Percentiles rank a stretch among this genome's conserved stretches.
Evolutionary conservation across 2,797 vertebrate species (phyloP).

Genomic region (Microctenopoma lineatum): DNA sequence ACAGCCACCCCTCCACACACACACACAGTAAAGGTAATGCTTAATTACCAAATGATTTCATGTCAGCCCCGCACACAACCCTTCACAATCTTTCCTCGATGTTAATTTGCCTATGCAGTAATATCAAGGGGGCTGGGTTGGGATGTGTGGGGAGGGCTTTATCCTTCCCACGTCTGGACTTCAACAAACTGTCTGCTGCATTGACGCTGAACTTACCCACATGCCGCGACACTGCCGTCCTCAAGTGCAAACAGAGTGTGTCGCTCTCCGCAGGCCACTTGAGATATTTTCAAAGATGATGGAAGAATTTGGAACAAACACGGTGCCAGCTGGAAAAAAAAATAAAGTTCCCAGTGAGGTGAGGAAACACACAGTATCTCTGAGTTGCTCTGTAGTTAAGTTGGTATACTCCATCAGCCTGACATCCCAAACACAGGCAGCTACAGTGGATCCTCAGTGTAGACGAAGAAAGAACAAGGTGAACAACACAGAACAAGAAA

Average conservation of each 20-base stretch:
- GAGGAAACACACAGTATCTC: slow-evolving; percentile 69
- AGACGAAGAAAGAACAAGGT: slow-evolving; percentile 74
- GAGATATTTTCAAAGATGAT: slow-evolving; percentile 80
- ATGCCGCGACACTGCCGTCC: slow-evolving; percentile 81
- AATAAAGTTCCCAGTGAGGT: slow-evolving; percentile 75
- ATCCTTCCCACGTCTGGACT: slow-evolving; percentile 49
- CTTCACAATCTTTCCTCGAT: slow-evolving; percentile 46
- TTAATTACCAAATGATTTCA: slow-evolving; percentile 65
- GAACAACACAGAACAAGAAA: slow-evolving; percentile 77
- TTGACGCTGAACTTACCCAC: slow-evolving; percentile 87
- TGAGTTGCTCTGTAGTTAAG: slow-evolving; percentile 63
- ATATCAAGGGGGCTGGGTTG: slow-evolving; percentile 33
- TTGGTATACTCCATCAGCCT: slow-evolving; percentile 77
- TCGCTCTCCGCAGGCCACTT: slow-evolving; percentile 83
- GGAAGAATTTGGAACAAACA: slow-evolving; percentile 80
- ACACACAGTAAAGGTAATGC: slow-evolving; percentile 33
- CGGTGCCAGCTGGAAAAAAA: slow-evolving; percentile 75
- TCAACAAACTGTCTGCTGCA: slow-evolving; percentile 47
- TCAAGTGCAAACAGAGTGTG: slow-evolving; percentile 78
- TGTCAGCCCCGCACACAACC: slow-evolving; percentile 41
- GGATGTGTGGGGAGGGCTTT: slow-evolving; percentile 66
- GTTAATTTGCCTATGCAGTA: slow-evolving; percentile 72
- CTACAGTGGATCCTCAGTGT: slow-evolving; percentile 69
- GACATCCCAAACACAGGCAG: slow-evolving; percentile 64
- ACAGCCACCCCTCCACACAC: not conserved